Percentiles rank a stretch among this genome's conserved stretches.
phyloP scores from a whole-genome alignment of 2,113 vertebrate genomes.

The Psophia crepitans region DNA sequence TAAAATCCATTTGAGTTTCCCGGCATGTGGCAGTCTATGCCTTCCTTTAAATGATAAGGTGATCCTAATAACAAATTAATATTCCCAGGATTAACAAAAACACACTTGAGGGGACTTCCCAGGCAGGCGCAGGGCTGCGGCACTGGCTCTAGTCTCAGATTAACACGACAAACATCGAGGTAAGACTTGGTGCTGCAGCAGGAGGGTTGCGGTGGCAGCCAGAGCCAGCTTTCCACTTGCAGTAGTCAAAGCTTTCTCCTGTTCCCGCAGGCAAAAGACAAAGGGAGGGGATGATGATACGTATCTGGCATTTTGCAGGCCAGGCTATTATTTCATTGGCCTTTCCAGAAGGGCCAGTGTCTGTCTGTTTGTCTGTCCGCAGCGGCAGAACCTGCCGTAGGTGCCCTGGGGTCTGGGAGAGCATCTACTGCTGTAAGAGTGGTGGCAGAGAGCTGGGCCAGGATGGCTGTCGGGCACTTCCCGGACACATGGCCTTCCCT shows the following conservation, averaged over 20 bases:
- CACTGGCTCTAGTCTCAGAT: background rate
- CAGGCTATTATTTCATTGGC: background rate
- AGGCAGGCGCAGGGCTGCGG: background rate
- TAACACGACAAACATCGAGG: background rate
- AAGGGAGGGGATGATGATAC: background rate
- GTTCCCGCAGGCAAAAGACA: background rate
- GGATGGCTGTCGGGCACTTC: background rate
- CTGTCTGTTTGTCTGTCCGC: background rate
- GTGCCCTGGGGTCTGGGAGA: background rate
- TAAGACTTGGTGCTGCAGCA: background rate
- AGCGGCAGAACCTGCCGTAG: fast-evolving
- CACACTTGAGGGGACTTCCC: background rate
- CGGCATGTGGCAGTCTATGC: background rate
- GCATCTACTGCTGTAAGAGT: background rate
- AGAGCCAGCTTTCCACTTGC: background rate
- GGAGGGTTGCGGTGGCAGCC: background rate
- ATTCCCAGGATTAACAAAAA: background rate
- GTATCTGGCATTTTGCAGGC: background rate
- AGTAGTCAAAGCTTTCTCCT: background rate
- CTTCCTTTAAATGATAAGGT: background rate
- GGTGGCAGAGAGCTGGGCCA: background rate
- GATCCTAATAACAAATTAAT: background rate
- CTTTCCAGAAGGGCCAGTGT: background rate
- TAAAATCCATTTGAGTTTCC: background rate
- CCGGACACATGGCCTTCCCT: background rate